Base-by-base conservation (phyloP, 2,113 vertebrate genomes). In the Riparia riparia region DNA sequence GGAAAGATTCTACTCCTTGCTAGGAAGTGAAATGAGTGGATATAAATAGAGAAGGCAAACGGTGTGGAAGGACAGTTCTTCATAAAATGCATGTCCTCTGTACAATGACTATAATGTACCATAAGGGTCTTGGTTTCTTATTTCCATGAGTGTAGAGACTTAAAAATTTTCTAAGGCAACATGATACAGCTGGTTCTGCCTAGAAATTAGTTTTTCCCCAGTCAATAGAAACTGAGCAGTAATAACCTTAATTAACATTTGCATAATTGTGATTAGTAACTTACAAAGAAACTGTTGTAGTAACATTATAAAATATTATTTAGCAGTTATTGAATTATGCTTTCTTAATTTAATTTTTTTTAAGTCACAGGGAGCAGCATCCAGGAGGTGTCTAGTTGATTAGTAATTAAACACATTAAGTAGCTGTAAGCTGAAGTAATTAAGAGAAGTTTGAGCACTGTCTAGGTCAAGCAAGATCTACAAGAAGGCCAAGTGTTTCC, bases 191-290 rank as follows among this genome's bases (percentile, higher is more conserved):
- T 97, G 95, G 76, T 95, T 96, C 64, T 95, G 68, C 86, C 77
- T 85, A 90, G 89, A 93, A 96, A 94, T 95, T 95, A 77, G 56
- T 34, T 94, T 74, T 72, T 65, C 82, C 90, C 79, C 84, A 93
- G 93, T 95, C 93, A 96, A 96, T 93, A 97, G 96, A 97, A 97
- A 95, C 77, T 61, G 70, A 97, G 84, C 87, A 94, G 92, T 97
- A 97, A 98, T 97, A 97, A 97, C 57, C 90, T 96, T 97, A 98
- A 98, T 98, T 98, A 97, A 95, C 78, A 95, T 98, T 97, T 98
- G 83, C 97, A 98, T 98, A 98, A 97, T 97, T 97, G 94, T 91
- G 87, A 98, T 98, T 97, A 97, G 94, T 94, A 97, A 97, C 96
- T 98, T 98, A 89, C 81, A 96, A 95, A 91, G 97, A 93, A 97